Percentiles rank a stretch among this genome's conserved stretches.
phyloP scores from a whole-genome alignment of 2,888 invertebrate genomes.

The Limulus polyphemus region DNA sequence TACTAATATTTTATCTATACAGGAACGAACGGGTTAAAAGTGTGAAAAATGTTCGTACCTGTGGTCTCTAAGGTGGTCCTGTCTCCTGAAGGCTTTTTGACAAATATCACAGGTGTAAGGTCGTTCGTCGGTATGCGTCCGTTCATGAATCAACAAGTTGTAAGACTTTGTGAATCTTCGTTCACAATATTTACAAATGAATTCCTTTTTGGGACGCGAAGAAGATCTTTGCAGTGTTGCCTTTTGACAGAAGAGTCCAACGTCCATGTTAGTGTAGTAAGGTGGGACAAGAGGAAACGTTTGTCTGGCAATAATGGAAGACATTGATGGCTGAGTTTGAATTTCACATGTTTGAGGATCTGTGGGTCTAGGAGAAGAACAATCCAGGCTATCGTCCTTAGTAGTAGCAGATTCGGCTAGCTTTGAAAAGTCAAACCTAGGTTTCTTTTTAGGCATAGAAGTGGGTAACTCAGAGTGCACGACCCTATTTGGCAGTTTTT shows the following conservation, averaged over 20 bases:
- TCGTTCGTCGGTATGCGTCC: conserved; percentile 93
- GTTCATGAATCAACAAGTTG: conserved; percentile 90
- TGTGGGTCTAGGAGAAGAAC: neutral
- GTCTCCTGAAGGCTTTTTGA: conserved; percentile 90
- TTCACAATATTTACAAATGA: conserved; percentile 95
- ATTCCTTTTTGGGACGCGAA: conserved; percentile 81
- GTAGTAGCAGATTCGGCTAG: too few species aligned
- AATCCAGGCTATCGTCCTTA: conserved; percentile 17
- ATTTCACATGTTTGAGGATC: too few species aligned
- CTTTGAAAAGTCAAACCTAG: too few species aligned
- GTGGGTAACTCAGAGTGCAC: conserved; percentile 7
- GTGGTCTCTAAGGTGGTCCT: conserved; percentile 88
- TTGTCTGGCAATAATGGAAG: conserved; percentile 18
- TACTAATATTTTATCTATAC: too few species aligned
- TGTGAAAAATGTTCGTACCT: conserved; percentile 48
- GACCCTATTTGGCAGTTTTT: too few species aligned
- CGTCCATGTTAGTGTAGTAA: conserved; percentile 9
- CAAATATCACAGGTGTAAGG: conserved; percentile 97
- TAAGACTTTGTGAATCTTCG: conserved; percentile 96
- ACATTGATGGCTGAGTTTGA: too few species aligned
- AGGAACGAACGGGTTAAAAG: too few species aligned
- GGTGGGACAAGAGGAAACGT: conserved; percentile 13
- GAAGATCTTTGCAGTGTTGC: conserved; percentile 12
- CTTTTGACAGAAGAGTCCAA: too few species aligned
- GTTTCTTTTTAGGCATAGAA: too few species aligned